Evolutionary conservation across 2,888 invertebrate species (phyloP), one percentile per base, ranked within the genome.

Genomic region (Eucriotettix oculatus): DNA sequence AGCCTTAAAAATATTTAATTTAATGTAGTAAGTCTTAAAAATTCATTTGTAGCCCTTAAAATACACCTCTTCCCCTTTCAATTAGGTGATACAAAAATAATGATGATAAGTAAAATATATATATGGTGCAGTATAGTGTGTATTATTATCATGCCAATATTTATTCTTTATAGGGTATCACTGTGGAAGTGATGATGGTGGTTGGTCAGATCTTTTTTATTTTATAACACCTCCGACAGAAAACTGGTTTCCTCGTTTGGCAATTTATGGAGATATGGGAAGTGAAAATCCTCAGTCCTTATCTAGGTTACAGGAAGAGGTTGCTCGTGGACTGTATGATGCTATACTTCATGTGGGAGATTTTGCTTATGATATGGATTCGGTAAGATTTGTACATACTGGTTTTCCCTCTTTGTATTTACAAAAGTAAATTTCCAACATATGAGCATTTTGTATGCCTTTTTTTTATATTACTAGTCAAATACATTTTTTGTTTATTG

Each of bases 251-350:
- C 75, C 75, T 1, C 66, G 66, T 16, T 68, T 77, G 42, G 78
- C 75, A 5, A 67, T 80, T 42, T 79, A 71, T 66, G 79, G 79
- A 3, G 79, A 80, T 67, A 68, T 80, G 69, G 79, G 79, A 10
- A 73, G 74, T 61, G 69, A 67, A 9, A 79, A 79, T 67, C 76
- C 77, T 2, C 73, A 75, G 61, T 76, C 78, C 10, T 66, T 79
- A 17, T 71, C 76, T 11, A 66, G 74, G 41, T 68, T 80, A 7
- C 76, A 78, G 67, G 65, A 70, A 60, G 76, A 79, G 61, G 70
- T 73, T 0, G 72, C 76, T 59, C 65, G 68, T 42, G 75, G 73
- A 16, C 66, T 71, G 65, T 75, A 74, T 67, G 76, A 78, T 69
- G 75, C 75, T n/a, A 67, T 77, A 10, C 64, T 78, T 56, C 78